Evolutionary conservation across 1,140 invertebrate genomes (phyloP).

Genomic region (Ylistrum balloti): DNA sequence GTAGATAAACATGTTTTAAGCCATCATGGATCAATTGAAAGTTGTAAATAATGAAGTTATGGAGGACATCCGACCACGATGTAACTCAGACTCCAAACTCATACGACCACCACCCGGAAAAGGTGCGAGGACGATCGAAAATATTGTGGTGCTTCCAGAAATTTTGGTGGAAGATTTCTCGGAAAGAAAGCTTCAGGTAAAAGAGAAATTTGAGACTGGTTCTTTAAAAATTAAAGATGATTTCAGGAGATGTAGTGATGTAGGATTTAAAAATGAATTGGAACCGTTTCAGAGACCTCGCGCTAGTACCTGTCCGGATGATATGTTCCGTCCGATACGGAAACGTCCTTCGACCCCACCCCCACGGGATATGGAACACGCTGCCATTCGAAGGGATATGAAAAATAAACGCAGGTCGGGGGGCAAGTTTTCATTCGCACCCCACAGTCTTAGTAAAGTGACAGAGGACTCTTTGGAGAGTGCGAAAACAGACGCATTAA

Average conservation of each 20-base stretch:
- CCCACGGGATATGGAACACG: neutral
- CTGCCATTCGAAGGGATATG: neutral
- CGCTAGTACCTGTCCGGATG: neutral
- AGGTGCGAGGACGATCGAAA: neutral
- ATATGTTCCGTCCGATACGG: neutral
- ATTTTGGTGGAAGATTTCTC: constrained; percentile 10
- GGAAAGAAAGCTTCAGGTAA: neutral
- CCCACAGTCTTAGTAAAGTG: constrained; percentile 25
- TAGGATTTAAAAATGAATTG: neutral
- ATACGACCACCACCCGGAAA: neutral
- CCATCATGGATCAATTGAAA: neutral
- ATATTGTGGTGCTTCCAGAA: neutral
- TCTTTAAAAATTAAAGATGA: constrained; percentile 24
- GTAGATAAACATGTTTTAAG: neutral
- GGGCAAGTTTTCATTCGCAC: neutral
- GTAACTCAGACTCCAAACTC: neutral
- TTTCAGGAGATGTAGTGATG: constrained; percentile 4
- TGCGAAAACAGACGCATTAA: neutral
- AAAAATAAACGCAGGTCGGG: neutral
- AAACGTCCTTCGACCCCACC: neutral
- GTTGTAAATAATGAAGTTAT: neutral
- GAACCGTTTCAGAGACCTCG: constrained; percentile 4
- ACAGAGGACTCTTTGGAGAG: neutral
- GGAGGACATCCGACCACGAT: neutral
- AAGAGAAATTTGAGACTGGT: constrained; percentile 10